Evolutionary conservation across 1,140 invertebrate species (phyloP), one percentile per base, ranked within the genome.

Genomic region (Vanessa tameamea): DNA sequence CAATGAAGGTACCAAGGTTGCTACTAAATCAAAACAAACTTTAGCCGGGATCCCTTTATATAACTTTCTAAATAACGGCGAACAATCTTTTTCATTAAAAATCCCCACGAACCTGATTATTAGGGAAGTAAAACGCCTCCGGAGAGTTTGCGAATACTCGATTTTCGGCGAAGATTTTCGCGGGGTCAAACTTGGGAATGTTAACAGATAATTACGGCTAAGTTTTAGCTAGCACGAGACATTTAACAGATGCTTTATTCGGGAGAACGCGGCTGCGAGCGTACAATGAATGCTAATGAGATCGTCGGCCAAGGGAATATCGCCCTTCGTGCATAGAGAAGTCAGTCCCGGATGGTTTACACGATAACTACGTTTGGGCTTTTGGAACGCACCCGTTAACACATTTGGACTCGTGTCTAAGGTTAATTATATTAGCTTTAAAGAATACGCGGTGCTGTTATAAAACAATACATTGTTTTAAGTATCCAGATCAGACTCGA

Each of bases 241-340:
- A 92, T 92, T 92, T 92, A 92, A 90, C 90, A 91, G 90, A 89
- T 89, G 90, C 87, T 92, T 91, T 89, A 89, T 91, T 90, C 85
- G 85, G 86, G 82, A 88, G 84, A 84, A 83, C 79, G 87, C 83
- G 84, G 87, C 82, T 87, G 86, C 87, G 88, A 84, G 84, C 88
- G 87, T 82, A 82, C 85, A 80, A 82, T 88, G 90, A 92, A 92
- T 92, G 83, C 87, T 92, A 92, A 92, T 92, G 86, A 92, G 90
- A 69, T 65, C 57, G 37, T 15, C 47, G 37, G 26, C 55, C 78
- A 78, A 51, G 70, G 77, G 69, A 89, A 86, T 84, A 78, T 69
- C 47, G 69, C 55, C 76, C 83, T 83, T 91, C 84, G 72, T 59
- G 13, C 59, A n/a, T 16, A 66, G 37, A 37, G 66, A 73, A 83